Percentiles rank a stretch among this genome's conserved stretches.
Evolutionary conservation across 1,140 invertebrate genomes (phyloP).

Genomic region (Heliconius himera): DNA sequence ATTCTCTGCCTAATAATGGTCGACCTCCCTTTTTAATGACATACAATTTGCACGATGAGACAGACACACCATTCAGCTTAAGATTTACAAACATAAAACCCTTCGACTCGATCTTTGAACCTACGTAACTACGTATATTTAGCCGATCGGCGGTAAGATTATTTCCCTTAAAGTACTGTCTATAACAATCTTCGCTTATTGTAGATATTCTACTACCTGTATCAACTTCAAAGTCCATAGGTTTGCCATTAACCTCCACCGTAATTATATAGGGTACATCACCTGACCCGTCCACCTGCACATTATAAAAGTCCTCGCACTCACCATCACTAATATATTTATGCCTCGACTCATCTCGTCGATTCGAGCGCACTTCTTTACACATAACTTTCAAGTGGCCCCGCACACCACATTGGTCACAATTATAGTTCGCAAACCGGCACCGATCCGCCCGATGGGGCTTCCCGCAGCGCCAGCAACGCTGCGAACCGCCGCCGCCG

Average conservation of each 20-base stretch:
- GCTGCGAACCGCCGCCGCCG: too few relatives aligned
- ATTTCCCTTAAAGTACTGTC: slow-evolving; percentile 35
- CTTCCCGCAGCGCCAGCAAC: slow-evolving; percentile 37
- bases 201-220: slow-evolving; percentile 35
- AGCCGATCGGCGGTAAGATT: slow-evolving; percentile 35
- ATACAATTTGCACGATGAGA: slow-evolving; percentile 34
- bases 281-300: slow-evolving; percentile 35
- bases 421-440: slow-evolving; percentile 36
- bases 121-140: slow-evolving; percentile 41
- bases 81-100: slow-evolving; percentile 44
- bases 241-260: slow-evolving; percentile 18
- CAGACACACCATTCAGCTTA: slow-evolving; percentile 5
- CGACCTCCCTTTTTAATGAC: slow-evolving; percentile 46
- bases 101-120: slow-evolving; percentile 39
- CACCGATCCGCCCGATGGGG: slow-evolving; percentile 30
- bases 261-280: slow-evolving; percentile 40
- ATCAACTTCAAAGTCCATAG: slow-evolving; percentile 30
- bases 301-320: slow-evolving; percentile 38
- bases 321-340: slow-evolving; percentile 25
- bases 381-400: background rate
- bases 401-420: slow-evolving; percentile 32
- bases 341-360: slow-evolving; percentile 2
- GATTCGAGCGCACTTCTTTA: slow-evolving; percentile 6
- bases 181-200: slow-evolving; percentile 34
- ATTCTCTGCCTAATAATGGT: slow-evolving; percentile 36